Evolutionary conservation across 2,113 vertebrate species (phyloP).

Genomic region (Plecotus auritus): DNA sequence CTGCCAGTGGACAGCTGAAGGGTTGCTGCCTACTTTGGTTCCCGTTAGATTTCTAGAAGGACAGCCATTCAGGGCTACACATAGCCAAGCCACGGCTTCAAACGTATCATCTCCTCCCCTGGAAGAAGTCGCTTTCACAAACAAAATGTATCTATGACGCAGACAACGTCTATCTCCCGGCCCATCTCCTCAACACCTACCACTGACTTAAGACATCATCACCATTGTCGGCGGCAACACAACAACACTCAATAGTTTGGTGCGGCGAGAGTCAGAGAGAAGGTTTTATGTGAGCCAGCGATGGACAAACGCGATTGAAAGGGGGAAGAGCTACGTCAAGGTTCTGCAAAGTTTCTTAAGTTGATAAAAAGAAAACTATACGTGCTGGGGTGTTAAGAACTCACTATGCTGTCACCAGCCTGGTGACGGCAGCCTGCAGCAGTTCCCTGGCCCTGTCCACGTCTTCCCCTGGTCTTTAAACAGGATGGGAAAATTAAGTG

Average conservation of each 20-base stretch:
- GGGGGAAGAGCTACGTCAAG: not conserved
- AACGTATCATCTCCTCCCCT: not conserved
- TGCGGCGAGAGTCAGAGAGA: not conserved
- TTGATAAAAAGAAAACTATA: not conserved
- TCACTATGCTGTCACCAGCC: not conserved
- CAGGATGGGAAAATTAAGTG: not conserved
- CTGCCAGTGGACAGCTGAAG: not conserved
- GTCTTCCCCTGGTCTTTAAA: not conserved
- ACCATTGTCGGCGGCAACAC: not conserved
- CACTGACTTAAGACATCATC: slow-evolving; percentile 1
- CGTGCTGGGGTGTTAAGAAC: slow-evolving; percentile 7
- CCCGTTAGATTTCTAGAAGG: not conserved
- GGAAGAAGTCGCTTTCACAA: slow-evolving; percentile 42
- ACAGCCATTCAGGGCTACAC: not conserved
- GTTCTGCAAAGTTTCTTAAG: slow-evolving; percentile 57
- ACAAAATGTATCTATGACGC: not conserved
- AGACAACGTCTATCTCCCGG: not conserved
- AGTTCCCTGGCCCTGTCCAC: not conserved
- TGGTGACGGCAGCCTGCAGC: not conserved
- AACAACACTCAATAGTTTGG: not conserved
- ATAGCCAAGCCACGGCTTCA: not conserved
- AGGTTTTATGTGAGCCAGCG: not conserved
- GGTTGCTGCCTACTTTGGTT: slow-evolving; percentile 20
- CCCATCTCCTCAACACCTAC: not conserved
- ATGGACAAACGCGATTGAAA: not conserved